Percentiles rank a stretch among this genome's conserved stretches.
Evolutionary conservation across 1,140 invertebrate genomes (phyloP).

Genomic region (Drosophila sucinea): DNA sequence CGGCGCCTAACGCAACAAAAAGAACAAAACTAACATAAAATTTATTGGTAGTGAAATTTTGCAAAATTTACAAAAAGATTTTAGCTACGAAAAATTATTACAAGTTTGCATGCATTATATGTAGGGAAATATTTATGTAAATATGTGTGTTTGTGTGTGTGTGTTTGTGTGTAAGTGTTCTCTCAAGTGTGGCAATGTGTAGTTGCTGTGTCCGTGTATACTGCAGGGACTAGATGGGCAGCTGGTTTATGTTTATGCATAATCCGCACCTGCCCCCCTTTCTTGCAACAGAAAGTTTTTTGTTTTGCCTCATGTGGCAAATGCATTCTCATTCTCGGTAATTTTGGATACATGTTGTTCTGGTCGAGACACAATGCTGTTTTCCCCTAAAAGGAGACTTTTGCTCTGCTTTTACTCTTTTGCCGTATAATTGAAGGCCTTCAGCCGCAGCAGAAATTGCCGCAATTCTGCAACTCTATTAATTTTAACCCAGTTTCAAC

Average conservation of each 20-base stretch:
- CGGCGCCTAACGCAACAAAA: constrained; percentile 40
- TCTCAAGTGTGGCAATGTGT: constrained; percentile 18
- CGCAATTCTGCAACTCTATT: constrained; percentile 45
- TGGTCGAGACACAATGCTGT: constrained; percentile 17
- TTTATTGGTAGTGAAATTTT: constrained; percentile 74
- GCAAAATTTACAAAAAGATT: constrained; percentile 57
- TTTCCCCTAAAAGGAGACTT: not conserved
- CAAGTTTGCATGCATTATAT: constrained; percentile 78
- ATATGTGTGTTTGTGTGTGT: constrained; percentile 16
- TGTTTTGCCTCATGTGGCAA: constrained; percentile 44
- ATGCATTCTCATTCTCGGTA: constrained; percentile 50
- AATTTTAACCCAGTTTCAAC: constrained; percentile 43
- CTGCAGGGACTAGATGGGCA: constrained; percentile 30
- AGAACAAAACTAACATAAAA: constrained; percentile 61
- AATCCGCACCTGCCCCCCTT: constrained; percentile 54
- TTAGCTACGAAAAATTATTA: constrained; percentile 66
- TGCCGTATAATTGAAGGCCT: constrained; percentile 38
- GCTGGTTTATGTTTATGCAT: constrained; percentile 54
- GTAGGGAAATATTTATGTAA: constrained; percentile 16
- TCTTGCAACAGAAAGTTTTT: not conserved
- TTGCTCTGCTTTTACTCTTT: not conserved
- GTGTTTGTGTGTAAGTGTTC: constrained; percentile 4
- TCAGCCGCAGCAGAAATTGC: constrained; percentile 23
- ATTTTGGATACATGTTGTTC: constrained; percentile 42
- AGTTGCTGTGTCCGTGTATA: constrained; percentile 19